phyloP scores from a whole-genome alignment of 2,888 invertebrate species.

The Psylliodes chrysocephalus region DNA sequence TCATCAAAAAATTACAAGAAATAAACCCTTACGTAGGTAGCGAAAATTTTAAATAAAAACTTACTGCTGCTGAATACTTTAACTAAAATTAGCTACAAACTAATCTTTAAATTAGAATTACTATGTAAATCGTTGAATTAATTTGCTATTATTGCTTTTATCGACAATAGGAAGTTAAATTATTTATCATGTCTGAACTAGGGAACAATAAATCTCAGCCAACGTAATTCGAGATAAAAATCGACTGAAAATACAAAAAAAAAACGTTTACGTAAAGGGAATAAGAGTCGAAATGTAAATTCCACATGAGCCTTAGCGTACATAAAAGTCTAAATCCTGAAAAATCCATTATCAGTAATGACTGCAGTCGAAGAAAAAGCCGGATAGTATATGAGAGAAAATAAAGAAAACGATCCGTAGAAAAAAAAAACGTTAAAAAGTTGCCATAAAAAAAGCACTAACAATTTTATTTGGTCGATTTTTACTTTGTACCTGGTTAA shows the following conservation, averaged over 20 bases:
- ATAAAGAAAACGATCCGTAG: constrained; percentile 1
- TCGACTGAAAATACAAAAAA: constrained; percentile 5
- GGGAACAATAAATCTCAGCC: constrained; percentile 1
- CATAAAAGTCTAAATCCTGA: constrained; percentile 29
- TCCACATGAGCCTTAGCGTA: constrained; percentile 21
- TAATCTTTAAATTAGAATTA: no score
- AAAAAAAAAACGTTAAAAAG: constrained; percentile 4
- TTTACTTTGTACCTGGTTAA: background rate
- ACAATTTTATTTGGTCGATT: constrained; percentile 6
- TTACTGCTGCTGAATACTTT: no score
- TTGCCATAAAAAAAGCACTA: constrained; percentile 7
- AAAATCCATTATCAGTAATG: constrained; percentile 37
- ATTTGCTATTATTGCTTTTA: no score
- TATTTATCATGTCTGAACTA: background rate
- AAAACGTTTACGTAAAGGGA: constrained; percentile 6
- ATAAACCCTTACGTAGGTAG: no score
- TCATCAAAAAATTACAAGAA: no score
- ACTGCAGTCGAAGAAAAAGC: constrained; percentile 28
- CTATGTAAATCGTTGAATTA: no score
- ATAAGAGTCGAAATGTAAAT: constrained; percentile 28
- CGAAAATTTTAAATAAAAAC: no score
- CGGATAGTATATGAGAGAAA: constrained; percentile 23
- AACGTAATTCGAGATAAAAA: constrained; percentile 11
- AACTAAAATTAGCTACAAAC: no score
- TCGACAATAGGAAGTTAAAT: background rate